Base-by-base conservation (phyloP, 1,140 invertebrate genomes). In the Philotrypesis tridentata region DNA sequence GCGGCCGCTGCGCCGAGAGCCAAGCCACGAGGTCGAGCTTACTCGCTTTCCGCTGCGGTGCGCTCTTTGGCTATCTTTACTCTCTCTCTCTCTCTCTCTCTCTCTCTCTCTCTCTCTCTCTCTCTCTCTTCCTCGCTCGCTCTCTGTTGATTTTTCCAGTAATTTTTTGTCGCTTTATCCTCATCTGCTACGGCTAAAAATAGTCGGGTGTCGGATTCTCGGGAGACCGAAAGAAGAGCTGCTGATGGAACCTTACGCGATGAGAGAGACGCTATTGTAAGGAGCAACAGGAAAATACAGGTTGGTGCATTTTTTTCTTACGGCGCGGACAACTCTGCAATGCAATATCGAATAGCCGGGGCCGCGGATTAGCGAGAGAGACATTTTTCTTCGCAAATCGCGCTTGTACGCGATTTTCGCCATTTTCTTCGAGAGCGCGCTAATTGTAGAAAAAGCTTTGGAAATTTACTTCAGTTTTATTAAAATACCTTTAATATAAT, bases 21-120 rank as follows among this genome's bases (percentile, higher is more conserved):
- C 81, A 79, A 65, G 80, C 83, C 87, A 88, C 86, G 87, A 89
- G 88, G 88, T 60, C 78, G 48, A 17, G 25, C 27, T 65, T 27
- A 25, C 61, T 65, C 48, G 3, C 48, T 55, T 55, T 55, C 21
- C 48, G 48, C 48, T 55, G 48, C 48, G 48, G 48, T 55, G 48
- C 48, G 48, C 48, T n/a, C 48, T 55, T n/a, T 17, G 48, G 48
- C 48, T 55, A 55, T 55, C 48, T 55, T 55, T 55, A 55, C 48
- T 21, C 21, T 55, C 48, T n/a, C 2, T 37, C 33, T 37, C 33
- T 37, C 33, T 37, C 33, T 37, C 33, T 37, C 33, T 37, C 33
- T 37, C 9, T 37, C 33, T 37, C 33, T 3, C 9, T 37, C 33
- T 37, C 21, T n/a, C 4, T 55, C n/a, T 7, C 48, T 55, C 21